These are phyloP conservation scores for Pollicipes pollicipes DNA, from an alignment of 1,140 invertebrate species.

Conservation along the genomic window DNA sequence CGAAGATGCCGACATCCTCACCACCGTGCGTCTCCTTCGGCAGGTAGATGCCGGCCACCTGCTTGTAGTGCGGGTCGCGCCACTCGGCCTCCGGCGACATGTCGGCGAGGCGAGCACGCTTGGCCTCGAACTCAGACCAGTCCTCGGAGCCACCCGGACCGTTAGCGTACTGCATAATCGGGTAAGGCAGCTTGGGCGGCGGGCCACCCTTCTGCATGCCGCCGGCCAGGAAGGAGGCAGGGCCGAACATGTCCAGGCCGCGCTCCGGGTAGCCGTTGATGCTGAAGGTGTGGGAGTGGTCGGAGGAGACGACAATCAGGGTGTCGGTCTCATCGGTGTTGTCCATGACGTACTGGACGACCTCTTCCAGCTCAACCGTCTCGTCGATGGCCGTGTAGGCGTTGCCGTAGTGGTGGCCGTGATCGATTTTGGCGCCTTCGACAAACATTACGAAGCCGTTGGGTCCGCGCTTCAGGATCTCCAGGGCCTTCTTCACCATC, in stretches of 20 bases:
- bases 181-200: constrained; percentile 7
- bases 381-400: constrained; percentile 13
- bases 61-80: constrained; percentile 4
- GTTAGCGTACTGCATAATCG: constrained; percentile 14
- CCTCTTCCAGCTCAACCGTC: constrained; percentile 3
- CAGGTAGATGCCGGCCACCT: constrained; percentile 12
- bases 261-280: constrained; percentile 52
- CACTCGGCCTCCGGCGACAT: constrained; percentile 41
- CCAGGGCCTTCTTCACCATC: constrained; percentile 20
- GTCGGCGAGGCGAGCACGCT: constrained; percentile 25
- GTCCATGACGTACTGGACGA: constrained; percentile 8
- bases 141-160: constrained; percentile 9
- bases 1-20: constrained; percentile 14
- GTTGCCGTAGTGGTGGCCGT: constrained; percentile 16
- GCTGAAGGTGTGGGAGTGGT: constrained; percentile 56
- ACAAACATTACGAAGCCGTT: constrained; percentile 23
- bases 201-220: not conserved
- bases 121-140: not conserved
- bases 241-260: constrained; percentile 25
- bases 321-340: constrained; percentile 36
- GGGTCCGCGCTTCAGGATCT: constrained; percentile 16
- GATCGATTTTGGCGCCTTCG: constrained; percentile 19
- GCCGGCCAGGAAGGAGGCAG: constrained; percentile 8
- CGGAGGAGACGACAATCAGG: constrained; percentile 56
- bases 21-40: constrained; percentile 15